phyloP scores from a whole-genome alignment of 2,888 invertebrate species.

The Phymatocera aterrima region DNA sequence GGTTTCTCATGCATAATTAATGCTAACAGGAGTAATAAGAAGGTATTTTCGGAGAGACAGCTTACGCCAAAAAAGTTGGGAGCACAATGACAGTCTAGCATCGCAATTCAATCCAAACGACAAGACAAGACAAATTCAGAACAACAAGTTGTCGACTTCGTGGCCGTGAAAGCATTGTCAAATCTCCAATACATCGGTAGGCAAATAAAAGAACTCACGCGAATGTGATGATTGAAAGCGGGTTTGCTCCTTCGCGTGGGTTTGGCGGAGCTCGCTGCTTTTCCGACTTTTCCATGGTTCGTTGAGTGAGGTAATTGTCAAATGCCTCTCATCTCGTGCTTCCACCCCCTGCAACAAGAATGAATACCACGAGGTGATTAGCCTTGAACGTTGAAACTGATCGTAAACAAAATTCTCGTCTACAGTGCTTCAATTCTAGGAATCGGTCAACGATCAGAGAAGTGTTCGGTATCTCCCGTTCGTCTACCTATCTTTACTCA shows the following conservation, averaged over 20 bases:
- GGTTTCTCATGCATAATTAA: not conserved
- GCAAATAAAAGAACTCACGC: conserved; percentile 79
- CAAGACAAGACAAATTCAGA: too few species aligned
- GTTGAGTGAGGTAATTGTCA: not conserved
- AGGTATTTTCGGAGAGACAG: too few species aligned
- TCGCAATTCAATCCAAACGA: too few species aligned
- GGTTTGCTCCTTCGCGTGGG: conserved; percentile 81
- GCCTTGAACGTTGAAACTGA: not conserved
- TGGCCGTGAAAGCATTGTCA: conserved; percentile 32
- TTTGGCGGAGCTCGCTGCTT: conserved; percentile 76
- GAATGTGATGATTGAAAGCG: conserved; percentile 82
- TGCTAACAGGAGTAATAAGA: too few species aligned
- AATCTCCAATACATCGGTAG: not conserved
- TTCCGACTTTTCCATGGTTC: conserved; percentile 75
- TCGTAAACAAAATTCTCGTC: not conserved
- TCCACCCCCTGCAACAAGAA: conserved; percentile 16
- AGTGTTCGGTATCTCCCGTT: not conserved
- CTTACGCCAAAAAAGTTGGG: too few species aligned
- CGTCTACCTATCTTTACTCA: not conserved
- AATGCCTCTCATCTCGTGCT: conserved; percentile 20
- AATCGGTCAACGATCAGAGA: too few species aligned
- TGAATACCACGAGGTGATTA: not conserved
- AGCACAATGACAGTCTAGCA: too few species aligned
- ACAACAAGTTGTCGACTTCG: not conserved
- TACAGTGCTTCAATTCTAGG: too few species aligned